Base-by-base conservation (phyloP, 2,797 vertebrate species). In the Pelobates cultripes region DNA sequence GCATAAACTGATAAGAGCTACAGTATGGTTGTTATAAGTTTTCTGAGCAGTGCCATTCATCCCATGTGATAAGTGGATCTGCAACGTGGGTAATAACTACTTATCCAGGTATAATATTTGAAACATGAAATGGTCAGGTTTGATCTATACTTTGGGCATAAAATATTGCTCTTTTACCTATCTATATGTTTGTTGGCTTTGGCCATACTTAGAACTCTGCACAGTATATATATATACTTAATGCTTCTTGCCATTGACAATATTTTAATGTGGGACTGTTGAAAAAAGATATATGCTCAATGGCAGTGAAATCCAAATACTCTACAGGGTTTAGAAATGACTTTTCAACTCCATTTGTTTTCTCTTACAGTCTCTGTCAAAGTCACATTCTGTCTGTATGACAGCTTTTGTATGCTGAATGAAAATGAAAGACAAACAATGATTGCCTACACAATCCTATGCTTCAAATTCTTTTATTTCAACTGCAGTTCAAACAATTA, bases 311-410 rank as follows among this genome's bases (percentile, higher is more conserved):
- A 72, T 81, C 28, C 84, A 83, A 68, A 78, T 83, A 17, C 61
- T 83, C 0, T 12, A 73, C 40, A 86, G 47, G 15, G 28, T 28
- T 43, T 55, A 73, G 74, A 85, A 86, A 71, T 41, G 0, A 17
- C 40, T 81, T 86, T 75, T 84, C 47, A 71, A 84, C 1, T 78
- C 77, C 84, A 43, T 84, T 77, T 77, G 4, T 78, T 86, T 17
- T 77, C n/a, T 85, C 28, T 85, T 51, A 45, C 84, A 82, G 53
- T 79, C 44, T 87, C 47, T 79, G 4, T 42, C 43, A 83, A 41
- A 78, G 47, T 15, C 84, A 15, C 40, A 79, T 43, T 43, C 55
- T 75, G 1, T 77, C 28, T 81, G 77, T 75, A 17, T 70, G 44
- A 77, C 15, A 83, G 69, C 81, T 84, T 84, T 43, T 40, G 0